These are phyloP conservation scores for Blastobasis lacticolella DNA, from an alignment of 2,888 invertebrate species.

Conservation along the genomic window DNA sequence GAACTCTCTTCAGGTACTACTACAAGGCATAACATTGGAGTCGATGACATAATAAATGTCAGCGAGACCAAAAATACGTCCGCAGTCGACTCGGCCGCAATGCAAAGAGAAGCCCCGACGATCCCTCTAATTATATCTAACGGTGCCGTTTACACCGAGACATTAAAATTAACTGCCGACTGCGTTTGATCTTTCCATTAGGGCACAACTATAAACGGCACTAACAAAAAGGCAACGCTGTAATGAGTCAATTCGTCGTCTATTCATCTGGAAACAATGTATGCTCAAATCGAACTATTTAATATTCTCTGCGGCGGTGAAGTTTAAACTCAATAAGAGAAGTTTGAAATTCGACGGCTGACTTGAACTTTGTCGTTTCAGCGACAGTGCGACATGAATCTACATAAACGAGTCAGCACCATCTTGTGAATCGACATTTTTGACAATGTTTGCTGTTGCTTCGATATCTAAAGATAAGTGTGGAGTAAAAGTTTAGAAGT, in stretches of 20 bases:
- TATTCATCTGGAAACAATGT: constrained; percentile 39
- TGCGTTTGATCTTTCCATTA: constrained; percentile 73
- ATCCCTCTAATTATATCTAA: constrained; percentile 69
- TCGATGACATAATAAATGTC: constrained; percentile 63
- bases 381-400: constrained; percentile 23
- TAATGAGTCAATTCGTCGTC: constrained; percentile 52
- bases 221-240: constrained; percentile 50
- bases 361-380: constrained; percentile 12
- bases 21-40: constrained; percentile 21
- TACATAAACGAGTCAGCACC: constrained; percentile 21
- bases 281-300: constrained; percentile 2
- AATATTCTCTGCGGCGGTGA: constrained; percentile 4
- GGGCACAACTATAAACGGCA: constrained; percentile 58
- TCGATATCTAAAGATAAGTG: too few relatives aligned
- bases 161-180: constrained; percentile 70
- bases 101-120: constrained; percentile 47
- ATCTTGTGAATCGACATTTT: too few relatives aligned
- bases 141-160: constrained; percentile 63
- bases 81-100: constrained; percentile 22
- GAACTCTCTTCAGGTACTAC: background rate
- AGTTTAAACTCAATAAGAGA: constrained; percentile 24
- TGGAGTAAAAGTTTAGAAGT: too few relatives aligned
- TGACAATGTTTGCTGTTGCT: too few relatives aligned
- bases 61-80: constrained; percentile 54
- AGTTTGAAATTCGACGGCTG: constrained; percentile 22